phyloP scores from a whole-genome alignment of 64 coral and sea anemone genomes.

The Porites australiensis region DNA sequence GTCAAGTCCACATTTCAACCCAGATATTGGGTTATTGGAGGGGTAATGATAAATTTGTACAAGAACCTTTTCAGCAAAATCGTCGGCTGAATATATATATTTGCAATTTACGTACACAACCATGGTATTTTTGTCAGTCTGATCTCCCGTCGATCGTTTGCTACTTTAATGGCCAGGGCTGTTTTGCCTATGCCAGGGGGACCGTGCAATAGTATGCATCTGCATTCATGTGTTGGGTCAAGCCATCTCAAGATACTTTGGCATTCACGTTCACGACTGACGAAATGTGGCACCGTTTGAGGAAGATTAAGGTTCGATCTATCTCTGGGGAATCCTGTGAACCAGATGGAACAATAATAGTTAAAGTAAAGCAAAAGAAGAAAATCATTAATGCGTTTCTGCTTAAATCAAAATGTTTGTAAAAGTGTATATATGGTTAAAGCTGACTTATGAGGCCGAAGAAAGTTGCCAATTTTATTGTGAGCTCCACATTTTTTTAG shows the following conservation, averaged over 20 bases:
- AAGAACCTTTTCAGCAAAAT: neutral
- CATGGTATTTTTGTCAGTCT: neutral
- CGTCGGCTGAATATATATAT: neutral
- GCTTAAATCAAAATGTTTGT: too few species aligned
- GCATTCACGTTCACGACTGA: neutral
- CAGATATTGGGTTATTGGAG: neutral
- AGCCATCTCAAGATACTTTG: neutral
- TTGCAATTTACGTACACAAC: slow-evolving; percentile 26
- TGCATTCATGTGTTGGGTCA: neutral
- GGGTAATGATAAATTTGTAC: neutral
- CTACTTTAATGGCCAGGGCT: neutral
- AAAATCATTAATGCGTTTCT: too few species aligned
- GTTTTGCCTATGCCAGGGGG: slow-evolving; percentile 16
- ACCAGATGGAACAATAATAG: neutral
- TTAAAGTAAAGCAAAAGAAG: too few species aligned
- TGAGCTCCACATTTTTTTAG: too few species aligned
- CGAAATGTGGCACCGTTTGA: slow-evolving; percentile 9
- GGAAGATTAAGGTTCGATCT: neutral
- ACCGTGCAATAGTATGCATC: neutral
- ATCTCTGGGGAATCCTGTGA: neutral
- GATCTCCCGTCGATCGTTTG: neutral
- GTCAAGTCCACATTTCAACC: too few species aligned
- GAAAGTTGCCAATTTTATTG: too few species aligned
- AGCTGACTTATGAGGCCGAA: too few species aligned
- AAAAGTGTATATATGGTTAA: too few species aligned